A percentile compares a stretch with the other conserved stretches of the same genome.
Conservation (phyloP, 2,797 vertebrate species). For the Zenarchopterus dispar region DNA sequence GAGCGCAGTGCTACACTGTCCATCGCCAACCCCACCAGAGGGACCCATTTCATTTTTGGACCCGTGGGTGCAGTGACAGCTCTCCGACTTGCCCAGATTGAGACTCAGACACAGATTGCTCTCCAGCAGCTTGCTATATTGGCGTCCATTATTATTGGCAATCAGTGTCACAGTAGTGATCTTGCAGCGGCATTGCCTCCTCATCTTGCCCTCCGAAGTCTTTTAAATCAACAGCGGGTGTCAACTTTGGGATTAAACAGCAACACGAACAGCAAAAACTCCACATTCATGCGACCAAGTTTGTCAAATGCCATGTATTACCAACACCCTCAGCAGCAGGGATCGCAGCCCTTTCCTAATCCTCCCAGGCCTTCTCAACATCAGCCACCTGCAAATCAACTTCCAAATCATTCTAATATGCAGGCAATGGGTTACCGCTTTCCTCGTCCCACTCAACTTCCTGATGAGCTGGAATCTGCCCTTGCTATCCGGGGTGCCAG, state of each 20-base stretch:
- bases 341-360: conserved; percentile 60
- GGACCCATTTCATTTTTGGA: conserved; percentile 66
- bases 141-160: conserved; percentile 69
- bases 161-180: conserved; percentile 52
- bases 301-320: conserved; percentile 74
- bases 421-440: conserved; percentile 73
- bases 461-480: conserved; percentile 76
- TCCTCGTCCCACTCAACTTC: conserved; percentile 74
- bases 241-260: conserved; percentile 76
- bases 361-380: conserved; percentile 55
- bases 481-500: conserved; percentile 66
- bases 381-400: conserved; percentile 58
- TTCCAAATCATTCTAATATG: conserved; percentile 55
- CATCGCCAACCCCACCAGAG: conserved; percentile 47
- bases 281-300: conserved; percentile 58
- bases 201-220: conserved; percentile 78
- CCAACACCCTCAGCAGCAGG: conserved; percentile 80
- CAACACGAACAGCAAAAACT: conserved; percentile 72
- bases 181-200: conserved; percentile 53
- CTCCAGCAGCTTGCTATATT: conserved; percentile 82
- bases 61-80: conserved; percentile 68
- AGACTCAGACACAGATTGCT: conserved; percentile 82
- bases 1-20: conserved; percentile 54
- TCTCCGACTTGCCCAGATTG: conserved; percentile 87
- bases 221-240: conserved; percentile 70